Evolutionary conservation across 2,113 vertebrate species (phyloP).

Genomic region (Dromiciops gliroides): DNA sequence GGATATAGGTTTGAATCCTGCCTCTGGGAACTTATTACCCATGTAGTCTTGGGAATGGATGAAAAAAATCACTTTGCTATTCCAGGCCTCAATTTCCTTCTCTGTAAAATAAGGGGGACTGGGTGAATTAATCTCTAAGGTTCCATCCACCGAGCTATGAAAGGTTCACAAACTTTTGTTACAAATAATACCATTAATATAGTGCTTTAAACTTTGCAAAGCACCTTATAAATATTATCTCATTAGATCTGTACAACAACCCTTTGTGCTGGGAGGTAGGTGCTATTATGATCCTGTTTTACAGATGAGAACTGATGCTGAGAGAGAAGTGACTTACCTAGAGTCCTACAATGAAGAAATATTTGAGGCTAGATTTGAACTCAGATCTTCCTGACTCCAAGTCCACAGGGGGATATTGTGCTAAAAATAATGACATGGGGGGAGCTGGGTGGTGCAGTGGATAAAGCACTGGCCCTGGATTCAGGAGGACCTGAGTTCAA

Average conservation of each 20-base stretch:
- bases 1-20: neutral
- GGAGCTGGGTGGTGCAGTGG: too few species aligned
- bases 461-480: too few species aligned
- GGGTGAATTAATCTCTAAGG: neutral
- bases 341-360: neutral
- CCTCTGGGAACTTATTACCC: neutral
- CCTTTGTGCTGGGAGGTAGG: neutral
- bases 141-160: constrained; percentile 11
- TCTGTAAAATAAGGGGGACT: neutral
- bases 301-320: neutral
- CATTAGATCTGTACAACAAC: neutral
- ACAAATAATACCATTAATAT: neutral
- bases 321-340: neutral
- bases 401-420: neutral
- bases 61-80: neutral
- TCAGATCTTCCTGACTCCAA: neutral
- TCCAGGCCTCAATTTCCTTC: neutral
- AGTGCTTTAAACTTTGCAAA: neutral
- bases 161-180: neutral
- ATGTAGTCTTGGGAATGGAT: neutral
- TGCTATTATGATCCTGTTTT: neutral
- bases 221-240: neutral
- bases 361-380: neutral
- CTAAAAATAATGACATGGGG: constrained; percentile 3
- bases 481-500: too few species aligned